Evolutionary conservation across 2,888 invertebrate genomes (phyloP), one percentile per base, ranked within the genome.

Genomic region (Sarcophaga subvicina): DNA sequence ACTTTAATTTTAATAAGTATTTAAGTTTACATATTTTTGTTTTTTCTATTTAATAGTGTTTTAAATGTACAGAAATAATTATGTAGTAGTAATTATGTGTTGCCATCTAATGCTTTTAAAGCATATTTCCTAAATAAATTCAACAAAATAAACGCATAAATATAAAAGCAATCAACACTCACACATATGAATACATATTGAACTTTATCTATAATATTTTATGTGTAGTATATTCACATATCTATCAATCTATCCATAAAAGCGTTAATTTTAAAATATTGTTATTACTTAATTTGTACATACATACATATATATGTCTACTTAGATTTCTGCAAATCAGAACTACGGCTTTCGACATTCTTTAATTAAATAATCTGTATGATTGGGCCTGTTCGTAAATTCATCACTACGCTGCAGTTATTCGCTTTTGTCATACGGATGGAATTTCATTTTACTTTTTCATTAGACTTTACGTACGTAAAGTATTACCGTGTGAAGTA

Each of bases 91-190:
- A 69, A 67, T 60, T 27, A 22, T 64, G 47, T 66, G 79, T 84
- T 84, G 83, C 83, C 83, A 84, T 84, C 75, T 66, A 70, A 80
- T 70, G 83, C 83, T 84, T 84, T 70, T 64, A 76, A 84, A 84
- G 75, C 83, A 71, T 17, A 76, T 66, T 84, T 80, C 72, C 77
- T 72, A 63, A 70, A 90, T 90, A 22, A 89, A 90, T 1, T 88
- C 91, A 37, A 37, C 37, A 37, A 37, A 37, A 37, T 37, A 37
- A 37, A 37, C 37, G 37, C 37, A 8, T 37, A 37, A 37, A 92
- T 73, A 88, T 92, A 4, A 90, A 92, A 0, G 85, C 92, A 37
- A 91, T 90, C 86, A 91, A 92, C 12, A 88, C 89, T 22, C 90
- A 89, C 6, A 89, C 91, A 62, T 90, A 91, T 54, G 54, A 71